These are phyloP conservation scores for Grammomys dolichurus DNA, from an alignment of 2,113 vertebrate species.

Conservation along the genomic window DNA sequence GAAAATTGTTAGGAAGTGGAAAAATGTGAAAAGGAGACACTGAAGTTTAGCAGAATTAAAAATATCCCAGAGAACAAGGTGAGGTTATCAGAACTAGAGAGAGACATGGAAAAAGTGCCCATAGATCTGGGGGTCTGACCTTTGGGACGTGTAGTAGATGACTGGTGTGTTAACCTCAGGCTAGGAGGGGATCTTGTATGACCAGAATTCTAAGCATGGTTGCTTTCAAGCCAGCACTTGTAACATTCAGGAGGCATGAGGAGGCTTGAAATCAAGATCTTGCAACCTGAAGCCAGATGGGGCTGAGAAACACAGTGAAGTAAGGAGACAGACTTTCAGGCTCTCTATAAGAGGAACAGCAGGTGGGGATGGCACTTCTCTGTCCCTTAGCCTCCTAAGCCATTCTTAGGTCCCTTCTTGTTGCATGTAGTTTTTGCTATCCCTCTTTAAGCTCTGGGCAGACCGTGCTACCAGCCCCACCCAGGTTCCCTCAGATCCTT, in stretches of 20 bases:
- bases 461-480: too few relatives aligned
- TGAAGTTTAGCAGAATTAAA: not conserved
- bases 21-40: not conserved
- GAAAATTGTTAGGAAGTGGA: not conserved
- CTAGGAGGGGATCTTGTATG: not conserved
- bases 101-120: not conserved
- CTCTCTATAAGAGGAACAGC: rapidly evolving
- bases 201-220: not conserved
- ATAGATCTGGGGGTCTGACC: too few relatives aligned
- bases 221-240: rapidly evolving
- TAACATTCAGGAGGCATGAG: rapidly evolving
- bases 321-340: not conserved
- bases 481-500: too few relatives aligned
- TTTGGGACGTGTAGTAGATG: rapidly evolving
- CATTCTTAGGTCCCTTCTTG: not conserved
- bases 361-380: not conserved
- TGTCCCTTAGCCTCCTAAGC: not conserved
- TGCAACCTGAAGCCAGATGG: not conserved
- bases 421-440: too few relatives aligned
- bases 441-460: too few relatives aligned
- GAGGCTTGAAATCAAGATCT: not conserved
- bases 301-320: not conserved
- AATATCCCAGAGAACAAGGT: not conserved
- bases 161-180: not conserved
- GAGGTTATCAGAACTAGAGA: too few relatives aligned